A percentile compares a stretch with the other conserved stretches of the same genome.
Evolutionary conservation across 1,140 invertebrate genomes (phyloP).

Genomic region (Diploscapter pachys): DNA sequence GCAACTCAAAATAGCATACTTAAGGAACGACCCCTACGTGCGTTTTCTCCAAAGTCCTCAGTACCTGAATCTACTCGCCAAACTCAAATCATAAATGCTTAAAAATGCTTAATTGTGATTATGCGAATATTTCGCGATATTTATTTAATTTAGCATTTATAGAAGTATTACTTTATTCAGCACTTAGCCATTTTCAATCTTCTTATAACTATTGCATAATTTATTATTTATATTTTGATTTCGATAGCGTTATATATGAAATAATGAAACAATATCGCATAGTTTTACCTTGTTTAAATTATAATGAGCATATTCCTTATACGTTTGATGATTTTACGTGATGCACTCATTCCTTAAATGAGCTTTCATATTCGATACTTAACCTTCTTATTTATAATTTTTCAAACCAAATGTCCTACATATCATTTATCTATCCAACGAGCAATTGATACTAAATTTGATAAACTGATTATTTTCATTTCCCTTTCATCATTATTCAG

Average conservation of each 20-base stretch:
- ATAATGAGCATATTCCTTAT: background rate
- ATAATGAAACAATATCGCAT: background rate
- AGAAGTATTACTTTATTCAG: background rate
- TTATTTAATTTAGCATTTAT: background rate
- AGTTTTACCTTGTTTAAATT: background rate
- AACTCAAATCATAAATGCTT: constrained; percentile 15
- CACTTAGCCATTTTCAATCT: background rate
- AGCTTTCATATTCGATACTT: too few relatives aligned
- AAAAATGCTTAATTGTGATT: background rate
- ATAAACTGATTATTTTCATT: too few relatives aligned
- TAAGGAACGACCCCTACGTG: constrained; percentile 52
- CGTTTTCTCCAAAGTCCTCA: constrained; percentile 53
- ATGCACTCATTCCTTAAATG: background rate
- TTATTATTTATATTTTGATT: background rate
- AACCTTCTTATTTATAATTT: too few relatives aligned
- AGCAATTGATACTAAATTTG: too few relatives aligned
- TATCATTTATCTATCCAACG: too few relatives aligned
- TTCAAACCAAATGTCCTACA: too few relatives aligned
- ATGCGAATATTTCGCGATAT: background rate
- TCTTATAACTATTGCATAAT: background rate
- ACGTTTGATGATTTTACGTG: background rate
- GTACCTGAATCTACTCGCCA: constrained; percentile 48
- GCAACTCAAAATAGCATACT: background rate
- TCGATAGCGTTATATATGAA: background rate
- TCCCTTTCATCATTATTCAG: too few relatives aligned